Conservation (phyloP, 2,797 vertebrate species). For the Tragelaphus eurycerus region DNA sequence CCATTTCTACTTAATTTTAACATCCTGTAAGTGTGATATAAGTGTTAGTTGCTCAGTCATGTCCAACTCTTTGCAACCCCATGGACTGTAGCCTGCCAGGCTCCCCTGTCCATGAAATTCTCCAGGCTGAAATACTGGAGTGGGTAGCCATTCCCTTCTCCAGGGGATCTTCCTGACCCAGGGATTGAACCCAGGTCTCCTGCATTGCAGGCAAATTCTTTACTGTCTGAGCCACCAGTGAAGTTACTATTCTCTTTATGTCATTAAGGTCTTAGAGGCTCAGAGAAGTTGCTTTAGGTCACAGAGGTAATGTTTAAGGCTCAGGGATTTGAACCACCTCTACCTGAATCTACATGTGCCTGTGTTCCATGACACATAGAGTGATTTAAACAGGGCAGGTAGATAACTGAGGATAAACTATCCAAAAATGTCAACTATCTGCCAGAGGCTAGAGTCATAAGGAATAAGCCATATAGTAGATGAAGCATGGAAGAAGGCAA, state of each 20-base stretch:
- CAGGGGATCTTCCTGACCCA: neutral
- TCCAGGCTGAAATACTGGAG: neutral
- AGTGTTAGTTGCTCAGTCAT: neutral
- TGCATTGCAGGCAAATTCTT: neutral
- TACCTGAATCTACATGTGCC: neutral
- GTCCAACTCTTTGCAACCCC: neutral
- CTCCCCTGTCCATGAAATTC: neutral
- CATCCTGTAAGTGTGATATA: neutral
- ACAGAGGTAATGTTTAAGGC: neutral
- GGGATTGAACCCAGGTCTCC: neutral
- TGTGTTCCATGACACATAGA: neutral
- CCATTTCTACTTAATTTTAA: neutral
- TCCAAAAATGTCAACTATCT: neutral
- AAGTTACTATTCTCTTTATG: neutral
- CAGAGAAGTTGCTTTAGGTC: neutral
- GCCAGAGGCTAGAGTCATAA: neutral
- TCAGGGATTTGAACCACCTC: neutral
- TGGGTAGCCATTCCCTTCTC: neutral
- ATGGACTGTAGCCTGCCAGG: neutral
- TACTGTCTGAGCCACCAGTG: neutral
- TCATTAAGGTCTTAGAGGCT: neutral
- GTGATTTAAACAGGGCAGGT: neutral
- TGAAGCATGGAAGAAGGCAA: neutral
- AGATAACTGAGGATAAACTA: neutral
- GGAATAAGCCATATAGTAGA: neutral